Evolutionary conservation across 1,140 invertebrate species (phyloP), one percentile per base, ranked within the genome.

Genomic region (Coenobita brevimanus): DNA sequence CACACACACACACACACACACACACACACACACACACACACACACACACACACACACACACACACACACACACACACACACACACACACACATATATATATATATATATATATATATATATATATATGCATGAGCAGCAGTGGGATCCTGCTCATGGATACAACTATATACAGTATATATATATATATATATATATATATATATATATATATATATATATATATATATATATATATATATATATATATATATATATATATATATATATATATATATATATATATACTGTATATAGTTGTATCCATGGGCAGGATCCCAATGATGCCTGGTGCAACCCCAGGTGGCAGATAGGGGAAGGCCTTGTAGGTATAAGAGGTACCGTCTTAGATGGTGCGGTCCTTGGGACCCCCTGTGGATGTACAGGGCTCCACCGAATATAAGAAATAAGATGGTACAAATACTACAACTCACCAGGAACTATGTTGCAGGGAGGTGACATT

Each of bases 41-140:
- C 41, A 38, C 4, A 24, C 15, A 75, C 15, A 24, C 15, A 75
- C 15, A 75, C 15, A 75, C 15, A 43, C 15, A 38, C 15, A 43
- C 10, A 43, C 41, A 75, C 41, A 75, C 41, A 75, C 41, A 75
- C 41, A 75, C 41, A 75, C 41, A 75, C 10, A 75, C 41, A 75
- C 41, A 75, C 41, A 75, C 41, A 75, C 41, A 75, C 41, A 75
- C 41, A 75, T 75, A 75, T 33, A 75, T 75, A 75, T 75, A 75
- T 75, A 75, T 75, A 75, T 75, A 75, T 75, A 75, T 75, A 75
- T 75, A 75, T 75, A 75, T 33, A 75, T 75, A 75, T 75, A 75
- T 75, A 75, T 75, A 75, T 75, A 75, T 75, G 41, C 41, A 75
- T 33, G 13, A 33, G 33, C 24, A 75, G 33, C 27, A 75, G 17